Conservation (phyloP, 2,888 invertebrate genomes). For the Chouioia cunea region DNA sequence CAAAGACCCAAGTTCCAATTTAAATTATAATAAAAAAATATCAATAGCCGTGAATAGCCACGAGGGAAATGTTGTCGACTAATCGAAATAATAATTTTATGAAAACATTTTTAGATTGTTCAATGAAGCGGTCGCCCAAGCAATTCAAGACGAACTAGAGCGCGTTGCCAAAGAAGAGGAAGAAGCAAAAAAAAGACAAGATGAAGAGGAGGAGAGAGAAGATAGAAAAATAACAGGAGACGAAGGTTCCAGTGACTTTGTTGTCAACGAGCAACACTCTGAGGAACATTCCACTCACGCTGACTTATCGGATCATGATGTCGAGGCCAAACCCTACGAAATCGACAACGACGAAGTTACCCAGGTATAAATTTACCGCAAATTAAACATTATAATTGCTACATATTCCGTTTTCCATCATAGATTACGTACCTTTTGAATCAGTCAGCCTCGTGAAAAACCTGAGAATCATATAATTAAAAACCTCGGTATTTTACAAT, state of each 20-base stretch:
- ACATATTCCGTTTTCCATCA: no score
- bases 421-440: no score
- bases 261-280: slow-evolving; percentile 37
- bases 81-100: background rate
- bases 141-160: slow-evolving; percentile 66
- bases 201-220: slow-evolving; percentile 70
- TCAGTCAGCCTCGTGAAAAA: no score
- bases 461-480: no score
- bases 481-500: no score
- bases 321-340: slow-evolving; percentile 60
- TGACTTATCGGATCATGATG: slow-evolving; percentile 57
- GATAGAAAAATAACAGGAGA: slow-evolving; percentile 67
- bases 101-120: slow-evolving; percentile 50
- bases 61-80: no score
- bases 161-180: slow-evolving; percentile 70
- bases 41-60: no score
- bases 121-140: slow-evolving; percentile 55
- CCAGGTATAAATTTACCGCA: slow-evolving; percentile 51
- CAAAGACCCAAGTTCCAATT: no score
- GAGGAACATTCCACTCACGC: slow-evolving; percentile 54
- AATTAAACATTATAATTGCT: slow-evolving; percentile 1
- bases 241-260: slow-evolving; percentile 25
- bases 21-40: no score
- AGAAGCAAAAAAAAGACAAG: slow-evolving; percentile 72
- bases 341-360: slow-evolving; percentile 61